Percentiles rank a stretch among this genome's conserved stretches.
phyloP scores from a whole-genome alignment of 2,888 invertebrate genomes.

The Chrysotoxum bicinctum region DNA sequence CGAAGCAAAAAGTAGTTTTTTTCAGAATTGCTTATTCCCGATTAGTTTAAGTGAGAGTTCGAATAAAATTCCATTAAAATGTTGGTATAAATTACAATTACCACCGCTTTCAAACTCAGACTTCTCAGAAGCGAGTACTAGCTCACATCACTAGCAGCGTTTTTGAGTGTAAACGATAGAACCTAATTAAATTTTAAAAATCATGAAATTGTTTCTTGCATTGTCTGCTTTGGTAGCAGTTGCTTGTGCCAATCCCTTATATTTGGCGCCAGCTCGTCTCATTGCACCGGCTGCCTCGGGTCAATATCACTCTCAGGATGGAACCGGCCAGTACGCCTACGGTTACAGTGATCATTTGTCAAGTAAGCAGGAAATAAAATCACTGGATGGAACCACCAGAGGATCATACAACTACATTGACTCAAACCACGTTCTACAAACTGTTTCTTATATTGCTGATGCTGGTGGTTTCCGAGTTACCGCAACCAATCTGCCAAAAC shows the following conservation, averaged over 20 bases:
- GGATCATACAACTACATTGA: slow-evolving; percentile 86
- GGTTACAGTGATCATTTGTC: slow-evolving; percentile 85
- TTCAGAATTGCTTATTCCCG: background rate
- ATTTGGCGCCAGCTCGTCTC: background rate
- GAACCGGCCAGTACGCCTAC: slow-evolving; percentile 73
- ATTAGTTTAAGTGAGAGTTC: background rate
- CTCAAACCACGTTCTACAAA: slow-evolving; percentile 83
- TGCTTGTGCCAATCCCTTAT: background rate
- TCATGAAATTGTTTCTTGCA: slow-evolving; percentile 1
- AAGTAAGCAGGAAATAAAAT: slow-evolving; percentile 84
- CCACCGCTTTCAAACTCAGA: background rate
- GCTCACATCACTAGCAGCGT: slow-evolving; percentile 80
- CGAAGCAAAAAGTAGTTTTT: background rate
- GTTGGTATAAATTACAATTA: background rate
- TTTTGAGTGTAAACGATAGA: background rate
- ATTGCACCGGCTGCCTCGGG: background rate
- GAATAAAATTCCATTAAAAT: background rate
- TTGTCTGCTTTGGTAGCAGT: background rate
- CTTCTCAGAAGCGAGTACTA: slow-evolving; percentile 78
- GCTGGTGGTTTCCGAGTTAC: slow-evolving; percentile 84
- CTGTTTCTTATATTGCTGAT: slow-evolving; percentile 84
- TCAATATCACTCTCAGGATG: slow-evolving; percentile 20
- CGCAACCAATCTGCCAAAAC: slow-evolving; percentile 84
- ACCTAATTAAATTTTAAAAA: background rate
- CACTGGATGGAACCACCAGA: slow-evolving; percentile 84